A percentile compares a stretch with the other conserved stretches of the same genome.
Evolutionary conservation across 1,140 invertebrate genomes (phyloP).

Genomic region (Apolygus lucorum): DNA sequence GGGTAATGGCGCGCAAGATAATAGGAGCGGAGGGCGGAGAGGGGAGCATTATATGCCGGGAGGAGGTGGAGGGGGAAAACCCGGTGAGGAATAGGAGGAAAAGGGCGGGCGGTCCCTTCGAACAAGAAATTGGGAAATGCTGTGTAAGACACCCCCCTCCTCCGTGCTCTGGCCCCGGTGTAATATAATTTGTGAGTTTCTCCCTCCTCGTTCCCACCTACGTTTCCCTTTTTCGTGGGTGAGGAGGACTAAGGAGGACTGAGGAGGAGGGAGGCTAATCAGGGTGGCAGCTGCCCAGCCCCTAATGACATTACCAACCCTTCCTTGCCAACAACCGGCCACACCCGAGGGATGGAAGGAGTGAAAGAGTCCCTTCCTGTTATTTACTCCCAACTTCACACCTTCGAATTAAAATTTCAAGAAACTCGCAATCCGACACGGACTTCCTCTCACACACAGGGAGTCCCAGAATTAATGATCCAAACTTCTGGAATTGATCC

Average conservation of each 20-base stretch:
- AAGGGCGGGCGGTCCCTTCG: no score
- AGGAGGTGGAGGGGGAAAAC: background rate
- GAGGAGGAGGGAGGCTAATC: background rate
- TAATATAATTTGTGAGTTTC: background rate
- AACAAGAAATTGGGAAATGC: background rate
- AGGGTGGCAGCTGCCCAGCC: background rate
- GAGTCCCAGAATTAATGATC: no score
- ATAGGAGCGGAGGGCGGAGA: background rate
- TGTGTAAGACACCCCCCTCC: background rate
- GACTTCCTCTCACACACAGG: no score
- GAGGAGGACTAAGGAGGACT: background rate
- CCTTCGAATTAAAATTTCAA: no score
- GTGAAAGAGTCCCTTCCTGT: no score
- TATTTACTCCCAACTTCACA: no score
- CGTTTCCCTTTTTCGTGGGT: no score
- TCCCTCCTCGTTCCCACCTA: no score
- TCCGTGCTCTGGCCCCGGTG: background rate
- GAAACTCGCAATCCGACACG: no score
- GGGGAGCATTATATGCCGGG: no score
- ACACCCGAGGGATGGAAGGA: no score
- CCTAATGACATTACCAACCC: background rate
- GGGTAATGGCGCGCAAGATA: background rate
- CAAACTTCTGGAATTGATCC: no score
- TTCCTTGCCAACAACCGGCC: background rate
- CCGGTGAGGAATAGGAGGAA: background rate